phyloP scores from a whole-genome alignment of 2,113 vertebrate species.

The Cinclus cinclus region DNA sequence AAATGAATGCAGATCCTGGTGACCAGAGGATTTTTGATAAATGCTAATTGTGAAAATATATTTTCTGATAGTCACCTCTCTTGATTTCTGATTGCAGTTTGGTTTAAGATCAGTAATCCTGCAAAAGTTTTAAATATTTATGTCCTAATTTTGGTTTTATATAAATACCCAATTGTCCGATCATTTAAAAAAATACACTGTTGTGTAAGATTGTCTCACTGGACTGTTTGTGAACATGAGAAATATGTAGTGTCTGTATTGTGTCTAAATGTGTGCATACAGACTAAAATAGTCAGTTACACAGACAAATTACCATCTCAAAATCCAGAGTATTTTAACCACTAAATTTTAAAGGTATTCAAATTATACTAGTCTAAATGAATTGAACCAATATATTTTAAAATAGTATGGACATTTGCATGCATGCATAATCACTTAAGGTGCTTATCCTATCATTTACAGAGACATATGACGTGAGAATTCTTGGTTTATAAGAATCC shows the following conservation, averaged over 20 bases:
- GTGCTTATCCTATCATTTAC: not conserved
- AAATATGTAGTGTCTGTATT: not conserved
- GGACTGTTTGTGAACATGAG: not conserved
- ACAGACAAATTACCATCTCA: not conserved
- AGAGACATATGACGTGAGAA: not conserved
- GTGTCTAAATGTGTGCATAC: not conserved
- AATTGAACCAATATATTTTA: not conserved
- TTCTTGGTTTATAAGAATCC: constrained; percentile 25
- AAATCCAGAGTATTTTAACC: not conserved
- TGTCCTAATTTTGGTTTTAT: not conserved
- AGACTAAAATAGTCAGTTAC: not conserved
- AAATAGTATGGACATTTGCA: not conserved
- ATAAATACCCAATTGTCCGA: not conserved
- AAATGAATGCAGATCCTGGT: not conserved
- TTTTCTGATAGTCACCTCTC: not conserved
- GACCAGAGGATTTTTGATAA: not conserved
- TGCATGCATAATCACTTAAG: not conserved
- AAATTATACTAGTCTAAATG: not conserved
- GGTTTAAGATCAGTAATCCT: not conserved
- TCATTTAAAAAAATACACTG: not conserved
- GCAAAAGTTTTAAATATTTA: not conserved
- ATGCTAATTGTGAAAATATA: not conserved
- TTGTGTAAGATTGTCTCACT: not conserved
- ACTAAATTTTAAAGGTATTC: not conserved
- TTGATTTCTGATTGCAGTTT: not conserved